Evolutionary conservation across 1,140 invertebrate species (phyloP).

Genomic region (Drosophila murphyi): DNA sequence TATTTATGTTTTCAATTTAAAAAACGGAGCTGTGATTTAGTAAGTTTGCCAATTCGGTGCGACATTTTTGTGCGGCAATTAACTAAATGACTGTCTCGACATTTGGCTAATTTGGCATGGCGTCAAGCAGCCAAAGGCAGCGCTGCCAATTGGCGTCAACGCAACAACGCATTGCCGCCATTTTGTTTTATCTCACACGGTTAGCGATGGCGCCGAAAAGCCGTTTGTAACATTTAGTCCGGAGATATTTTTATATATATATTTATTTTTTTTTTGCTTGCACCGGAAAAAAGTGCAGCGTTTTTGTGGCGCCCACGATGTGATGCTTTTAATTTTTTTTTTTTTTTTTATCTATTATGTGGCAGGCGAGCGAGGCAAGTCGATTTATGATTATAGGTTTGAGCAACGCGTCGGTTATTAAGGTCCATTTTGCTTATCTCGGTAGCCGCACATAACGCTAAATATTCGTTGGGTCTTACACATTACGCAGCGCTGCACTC

Average conservation of each 20-base stretch:
- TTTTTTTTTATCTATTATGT: constrained; percentile 67
- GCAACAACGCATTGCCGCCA: constrained; percentile 36
- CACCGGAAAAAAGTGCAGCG: constrained; percentile 10
- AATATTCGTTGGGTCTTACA: constrained; percentile 26
- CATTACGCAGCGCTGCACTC: constrained; percentile 70
- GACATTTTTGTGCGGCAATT: constrained; percentile 60
- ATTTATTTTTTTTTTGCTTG: constrained; percentile 8
- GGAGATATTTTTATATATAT: constrained; percentile 25
- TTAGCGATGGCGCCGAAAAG: constrained; percentile 59
- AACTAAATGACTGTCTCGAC: constrained; percentile 73
- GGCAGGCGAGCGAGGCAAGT: constrained; percentile 28
- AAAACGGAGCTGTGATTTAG: constrained; percentile 45
- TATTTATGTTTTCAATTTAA: constrained; percentile 65
- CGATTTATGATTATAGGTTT: constrained; percentile 63
- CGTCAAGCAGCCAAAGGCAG: constrained; percentile 50
- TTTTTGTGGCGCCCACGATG: constrained; percentile 22
- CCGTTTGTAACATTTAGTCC: constrained; percentile 40
- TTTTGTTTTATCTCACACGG: constrained; percentile 69
- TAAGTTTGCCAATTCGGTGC: constrained; percentile 16
- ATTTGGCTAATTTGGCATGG: constrained; percentile 77
- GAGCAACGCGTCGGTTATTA: constrained; percentile 49
- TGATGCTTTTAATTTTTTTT: constrained; percentile 21
- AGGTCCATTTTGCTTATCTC: constrained; percentile 60
- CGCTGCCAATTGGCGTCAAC: constrained; percentile 45
- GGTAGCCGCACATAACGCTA: constrained; percentile 21